Evolutionary conservation across 2,888 invertebrate species (phyloP), one percentile per base, ranked within the genome.

Genomic region (Sminthurides aquaticus): DNA sequence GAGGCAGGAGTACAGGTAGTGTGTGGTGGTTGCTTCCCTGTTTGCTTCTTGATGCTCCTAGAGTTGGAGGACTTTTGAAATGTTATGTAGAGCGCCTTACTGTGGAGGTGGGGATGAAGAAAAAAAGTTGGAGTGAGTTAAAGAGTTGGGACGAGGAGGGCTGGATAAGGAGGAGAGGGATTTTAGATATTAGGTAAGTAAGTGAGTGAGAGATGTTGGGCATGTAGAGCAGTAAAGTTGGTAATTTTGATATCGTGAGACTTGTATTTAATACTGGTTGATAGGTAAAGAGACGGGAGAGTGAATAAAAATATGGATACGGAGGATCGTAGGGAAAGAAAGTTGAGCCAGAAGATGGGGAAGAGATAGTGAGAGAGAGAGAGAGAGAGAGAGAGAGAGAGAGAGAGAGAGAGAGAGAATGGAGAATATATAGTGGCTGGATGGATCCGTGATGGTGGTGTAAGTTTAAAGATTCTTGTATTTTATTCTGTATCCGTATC

Each of bases 401-500:
- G 48, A 49, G 26, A 60, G 2, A 43, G 58, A 43, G n/a, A 34
- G 58, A 43, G 20, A 11, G n/a, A 58, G 27, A 27, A 43, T 59
- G 27, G 48, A n/a, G 25, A 26, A 27, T 5, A 18, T n/a, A 52
- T 49, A 49, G 28, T 1, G 24, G n/a, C n/a, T n/a, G n/a, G n/a
- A n/a, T n/a, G 43, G 43, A 34, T 15, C 43, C n/a, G n/a, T n/a
- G 43, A 34, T 34, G 43, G 15, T 34, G 43, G 43, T 34, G 43
- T 34, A 34, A 34, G 43, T 34, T n/a, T 34, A 34, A 34, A 52
- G 49, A n/a, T n/a, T 24, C 26, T 24, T 54, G 18, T 24, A 34
- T 59, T 29, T 27, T 57, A 59, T 15, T 59, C 11, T 24, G 3
- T 59, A 59, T 34, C n/a, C 11, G 57, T 57, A 57, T 28, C 22